A percentile compares a stretch with the other conserved stretches of the same genome.
Conservation (phyloP, 2,113 vertebrate genomes). For the Melospiza melodia region DNA sequence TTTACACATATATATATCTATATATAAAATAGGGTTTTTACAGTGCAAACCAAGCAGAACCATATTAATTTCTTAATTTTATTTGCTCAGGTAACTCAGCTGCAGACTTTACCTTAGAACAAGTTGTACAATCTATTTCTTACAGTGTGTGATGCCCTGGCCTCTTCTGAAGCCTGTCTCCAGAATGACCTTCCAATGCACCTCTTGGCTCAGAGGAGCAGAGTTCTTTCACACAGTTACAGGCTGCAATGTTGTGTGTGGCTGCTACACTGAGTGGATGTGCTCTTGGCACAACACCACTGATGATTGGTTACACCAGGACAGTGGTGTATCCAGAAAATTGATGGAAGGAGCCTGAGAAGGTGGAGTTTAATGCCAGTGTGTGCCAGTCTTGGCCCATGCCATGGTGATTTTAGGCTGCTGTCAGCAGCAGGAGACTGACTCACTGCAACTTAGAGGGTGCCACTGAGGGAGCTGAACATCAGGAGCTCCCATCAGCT, state of each 20-base stretch:
- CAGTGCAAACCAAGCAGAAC: not conserved
- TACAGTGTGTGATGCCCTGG: not conserved
- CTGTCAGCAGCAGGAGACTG: not conserved
- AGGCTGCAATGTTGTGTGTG: not conserved
- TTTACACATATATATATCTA: too few relatives aligned
- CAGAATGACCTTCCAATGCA: not conserved
- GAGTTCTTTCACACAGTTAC: not conserved
- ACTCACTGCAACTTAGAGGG: not conserved
- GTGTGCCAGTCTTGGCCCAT: not conserved
- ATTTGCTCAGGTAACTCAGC: not conserved
- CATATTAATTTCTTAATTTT: not conserved
- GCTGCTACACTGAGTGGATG: not conserved
- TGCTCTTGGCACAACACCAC: not conserved
- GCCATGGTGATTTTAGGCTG: not conserved
- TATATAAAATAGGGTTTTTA: not conserved
- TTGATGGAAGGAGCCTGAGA: not conserved
- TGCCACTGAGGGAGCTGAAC: not conserved
- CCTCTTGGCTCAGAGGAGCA: not conserved
- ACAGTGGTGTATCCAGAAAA: not conserved
- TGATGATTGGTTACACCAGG: rapidly evolving
- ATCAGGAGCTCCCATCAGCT: not conserved
- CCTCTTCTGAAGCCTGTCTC: not conserved
- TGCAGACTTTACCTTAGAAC: not conserved
- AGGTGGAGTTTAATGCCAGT: not conserved
- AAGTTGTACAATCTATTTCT: not conserved